Conservation (phyloP, 2,888 invertebrate genomes). For the Sphinx pinastri region DNA sequence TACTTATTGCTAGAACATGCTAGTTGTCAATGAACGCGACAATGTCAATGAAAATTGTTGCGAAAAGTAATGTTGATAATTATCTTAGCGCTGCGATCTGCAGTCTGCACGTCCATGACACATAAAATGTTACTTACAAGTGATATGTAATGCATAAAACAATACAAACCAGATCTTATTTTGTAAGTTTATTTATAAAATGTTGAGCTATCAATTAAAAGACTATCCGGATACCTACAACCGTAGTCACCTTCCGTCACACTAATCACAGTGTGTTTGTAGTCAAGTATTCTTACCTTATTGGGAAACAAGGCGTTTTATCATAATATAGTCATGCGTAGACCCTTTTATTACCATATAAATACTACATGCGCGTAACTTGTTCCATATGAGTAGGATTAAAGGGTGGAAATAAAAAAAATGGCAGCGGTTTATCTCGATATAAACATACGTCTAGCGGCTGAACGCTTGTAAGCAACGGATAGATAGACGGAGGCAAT, state of each 20-base stretch:
- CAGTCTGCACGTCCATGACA: constrained; percentile 23
- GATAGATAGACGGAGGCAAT: constrained; percentile 72
- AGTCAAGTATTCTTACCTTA: neutral
- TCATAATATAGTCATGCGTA: too few relatives aligned
- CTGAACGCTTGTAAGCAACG: constrained; percentile 50
- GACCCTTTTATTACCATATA: neutral
- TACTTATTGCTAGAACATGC: neutral
- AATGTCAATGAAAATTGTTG: constrained; percentile 10
- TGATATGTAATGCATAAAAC: constrained; percentile 14
- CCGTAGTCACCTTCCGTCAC: neutral
- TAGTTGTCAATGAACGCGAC: constrained; percentile 6
- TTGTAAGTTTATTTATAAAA: too few relatives aligned
- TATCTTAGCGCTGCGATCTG: constrained; percentile 12
- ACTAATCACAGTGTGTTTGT: neutral
- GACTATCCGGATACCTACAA: too few relatives aligned
- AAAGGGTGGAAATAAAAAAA: constrained; percentile 26
- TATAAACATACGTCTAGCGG: constrained; percentile 58
- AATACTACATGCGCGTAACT: neutral
- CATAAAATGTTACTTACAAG: constrained; percentile 17
- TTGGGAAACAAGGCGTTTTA: neutral
- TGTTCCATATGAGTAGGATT: neutral
- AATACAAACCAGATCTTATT: neutral
- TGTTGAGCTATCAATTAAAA: too few relatives aligned
- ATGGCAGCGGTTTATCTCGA: constrained; percentile 50
- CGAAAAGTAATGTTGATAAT: constrained; percentile 27